Evolutionary conservation across 2,888 invertebrate species (phyloP), one percentile per base, ranked within the genome.

Genomic region (Leptodirus hochenwartii): DNA sequence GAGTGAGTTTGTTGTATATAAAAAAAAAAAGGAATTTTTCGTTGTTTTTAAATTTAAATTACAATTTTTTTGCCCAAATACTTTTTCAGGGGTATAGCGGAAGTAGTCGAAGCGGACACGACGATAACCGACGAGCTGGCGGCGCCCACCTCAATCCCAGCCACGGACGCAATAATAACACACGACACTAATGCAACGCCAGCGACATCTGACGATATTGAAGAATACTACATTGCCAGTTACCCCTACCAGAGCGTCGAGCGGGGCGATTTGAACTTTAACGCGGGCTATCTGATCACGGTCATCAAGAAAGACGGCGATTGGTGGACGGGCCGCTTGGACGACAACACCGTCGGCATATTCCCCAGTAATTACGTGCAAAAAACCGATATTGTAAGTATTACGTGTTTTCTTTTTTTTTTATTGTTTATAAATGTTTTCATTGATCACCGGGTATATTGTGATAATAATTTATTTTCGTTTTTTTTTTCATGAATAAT

Each of bases 351-450:
- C 55, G 59, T 64, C 6, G 98, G 98, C 31, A 90, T 96, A 41
- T 98, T 98, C 59, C 98, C 98, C 0, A 90, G 88, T 2, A 96
- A 93, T 63, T 98, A 96, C 58, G 96, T 87, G 31, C 78, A 80
- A 45, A 71, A 68, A 27, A 71, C 69, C 2, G 68, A 69, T 40
- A 59, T 37, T 16, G 44, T 50, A 45, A 46, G 45, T 43, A 20
- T 25, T 31, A 32, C 8, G 12, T 22, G 17, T 15, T 14, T 29
- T n/a, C 13, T 14, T 2, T 9, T 6, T 20, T 20, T 20, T 20
- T 20, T 20, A 8, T 8, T n/a, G n/a, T n/a, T n/a, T n/a, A n/a
- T n/a, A n/a, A n/a, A n/a, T n/a, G n/a, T n/a, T n/a, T n/a, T n/a
- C n/a, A n/a, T n/a, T n/a, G n/a, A n/a, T n/a, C n/a, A n/a, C n/a